phyloP scores from a whole-genome alignment of 2,888 invertebrate genomes.

The Dolichopus griseipennis region DNA sequence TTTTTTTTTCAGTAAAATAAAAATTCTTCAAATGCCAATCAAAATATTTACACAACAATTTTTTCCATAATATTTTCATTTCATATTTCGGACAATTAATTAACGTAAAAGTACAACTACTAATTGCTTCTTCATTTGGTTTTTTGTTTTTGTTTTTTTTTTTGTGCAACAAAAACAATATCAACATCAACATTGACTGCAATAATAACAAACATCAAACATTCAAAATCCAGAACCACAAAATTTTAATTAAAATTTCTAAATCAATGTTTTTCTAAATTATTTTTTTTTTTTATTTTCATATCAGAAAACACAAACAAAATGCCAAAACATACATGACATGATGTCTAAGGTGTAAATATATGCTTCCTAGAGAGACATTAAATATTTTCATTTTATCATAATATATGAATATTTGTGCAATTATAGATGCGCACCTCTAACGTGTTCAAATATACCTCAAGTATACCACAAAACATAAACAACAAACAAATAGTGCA shows the following conservation, averaged over 20 bases:
- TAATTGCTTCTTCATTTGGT: background rate
- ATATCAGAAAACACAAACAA: no score
- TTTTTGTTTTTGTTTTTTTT: no score
- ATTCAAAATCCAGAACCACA: background rate
- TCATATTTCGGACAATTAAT: background rate
- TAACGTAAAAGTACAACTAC: background rate
- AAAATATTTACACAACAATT: background rate
- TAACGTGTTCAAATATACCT: background rate
- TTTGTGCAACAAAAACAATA: background rate
- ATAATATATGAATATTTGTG: background rate
- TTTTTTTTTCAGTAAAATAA: no score
- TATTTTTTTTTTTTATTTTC: background rate
- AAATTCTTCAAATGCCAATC: background rate
- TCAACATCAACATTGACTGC: background rate
- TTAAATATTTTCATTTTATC: no score
- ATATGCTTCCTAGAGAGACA: background rate
- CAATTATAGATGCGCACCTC: background rate
- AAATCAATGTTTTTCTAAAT: background rate
- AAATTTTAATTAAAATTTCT: slow-evolving; percentile 6
- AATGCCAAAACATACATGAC: background rate
- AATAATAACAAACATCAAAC: background rate
- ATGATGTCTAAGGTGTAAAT: slow-evolving; percentile 3
- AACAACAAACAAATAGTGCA: background rate
- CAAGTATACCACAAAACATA: background rate
- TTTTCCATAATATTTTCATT: background rate